Base-by-base conservation (phyloP, 2,113 vertebrate species). In the Gnathonemus echidnorhynchus region DNA sequence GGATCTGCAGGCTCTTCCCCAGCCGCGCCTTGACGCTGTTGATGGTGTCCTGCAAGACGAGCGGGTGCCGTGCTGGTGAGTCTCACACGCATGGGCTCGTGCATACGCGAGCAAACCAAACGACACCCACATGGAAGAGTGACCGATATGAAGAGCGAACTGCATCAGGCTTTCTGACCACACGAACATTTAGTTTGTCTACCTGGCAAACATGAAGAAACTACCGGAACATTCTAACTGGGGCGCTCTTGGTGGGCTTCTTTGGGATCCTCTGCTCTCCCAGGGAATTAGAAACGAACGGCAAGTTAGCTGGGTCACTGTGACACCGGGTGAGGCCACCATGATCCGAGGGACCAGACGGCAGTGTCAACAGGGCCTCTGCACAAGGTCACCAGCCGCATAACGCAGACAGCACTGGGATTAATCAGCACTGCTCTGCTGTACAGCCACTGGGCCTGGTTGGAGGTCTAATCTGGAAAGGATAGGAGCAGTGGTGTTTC, bases 1-100 rank as follows among this genome's bases (percentile, higher is more conserved):
- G 98, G 93, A 99, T 98, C 90, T 99, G 98, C 58, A 97, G 94
- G 2, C 98, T 99, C 95, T 98, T 99, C 85, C 97, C 97, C 93
- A 99, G 93, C 48, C 98, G 97, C 87, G 97, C 94, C 94, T 98
- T 99, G 91, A 99, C 98, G 9, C 95, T 98, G 95, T 98, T 98
- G 94, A 99, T 98, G 56, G 98, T 97, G 95, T 99, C 98, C 98
- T 99, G 92, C 42, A 92, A 90, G 93, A 91, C 92, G 91, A 94
- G 10, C 92, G 1, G 21, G 88, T 88, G 45, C 27, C 77, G 24
- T 27, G 77, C 35, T 83, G 77, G 19, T 21, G 9, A 88, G 19
- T 62, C 53, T 39, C n/a, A 8, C 87, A 62, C 24, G 9, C n/a
- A 1, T 13, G 39, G 31, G 35, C 39, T 62, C 9, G 21, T 3